These are phyloP conservation scores for Chouioia cunea DNA, from an alignment of 2,888 invertebrate species.

Conservation along the genomic window DNA sequence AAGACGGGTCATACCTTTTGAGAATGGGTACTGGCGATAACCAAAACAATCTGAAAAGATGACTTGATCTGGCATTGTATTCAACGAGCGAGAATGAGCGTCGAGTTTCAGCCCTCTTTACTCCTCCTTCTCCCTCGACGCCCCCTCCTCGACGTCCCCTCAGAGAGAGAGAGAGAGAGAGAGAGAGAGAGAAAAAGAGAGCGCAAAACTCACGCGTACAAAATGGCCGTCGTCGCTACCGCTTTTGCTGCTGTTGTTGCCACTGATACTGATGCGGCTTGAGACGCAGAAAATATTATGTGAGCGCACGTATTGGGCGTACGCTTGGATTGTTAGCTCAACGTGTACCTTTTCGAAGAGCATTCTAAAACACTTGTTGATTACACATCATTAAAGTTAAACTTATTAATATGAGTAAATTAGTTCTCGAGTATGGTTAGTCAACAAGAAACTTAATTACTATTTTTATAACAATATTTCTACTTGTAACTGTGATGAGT, in stretches of 20 bases:
- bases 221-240: slow-evolving; percentile 38
- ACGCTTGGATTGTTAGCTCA: too few species aligned
- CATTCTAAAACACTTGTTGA: too few species aligned
- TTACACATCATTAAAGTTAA: too few species aligned
- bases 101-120: slow-evolving; percentile 31
- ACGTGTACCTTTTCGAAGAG: too few species aligned
- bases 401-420: too few species aligned
- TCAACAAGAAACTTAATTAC: too few species aligned
- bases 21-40: slow-evolving; percentile 30
- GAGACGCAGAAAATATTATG: too few species aligned
- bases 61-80: slow-evolving; percentile 37
- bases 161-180: slow-evolving; percentile 47
- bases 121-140: neutral
- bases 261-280: too few species aligned
- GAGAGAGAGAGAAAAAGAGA: slow-evolving; percentile 46
- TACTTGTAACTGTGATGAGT: too few species aligned
- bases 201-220: slow-evolving; percentile 28
- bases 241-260: too few species aligned
- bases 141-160: neutral
- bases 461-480: too few species aligned
- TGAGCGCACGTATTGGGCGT: too few species aligned
- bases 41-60: slow-evolving; percentile 46
- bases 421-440: neutral
- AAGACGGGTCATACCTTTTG: slow-evolving; percentile 19
- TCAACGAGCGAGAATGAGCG: slow-evolving; percentile 28